These are phyloP conservation scores for Calypte anna DNA, from an alignment of 2,113 vertebrate genomes.

Conservation along the genomic window DNA sequence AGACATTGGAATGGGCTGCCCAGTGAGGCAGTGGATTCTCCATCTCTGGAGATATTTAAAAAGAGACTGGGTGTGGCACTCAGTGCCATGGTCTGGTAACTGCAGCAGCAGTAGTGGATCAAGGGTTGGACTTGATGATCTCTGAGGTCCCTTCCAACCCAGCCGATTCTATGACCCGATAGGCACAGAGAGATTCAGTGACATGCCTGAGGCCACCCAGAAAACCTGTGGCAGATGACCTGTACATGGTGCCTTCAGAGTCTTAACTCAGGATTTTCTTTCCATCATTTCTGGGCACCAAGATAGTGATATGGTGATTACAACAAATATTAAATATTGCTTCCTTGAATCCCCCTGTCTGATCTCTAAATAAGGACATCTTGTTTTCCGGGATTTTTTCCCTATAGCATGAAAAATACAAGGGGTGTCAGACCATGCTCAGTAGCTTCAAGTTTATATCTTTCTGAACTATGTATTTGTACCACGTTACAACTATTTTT, in stretches of 20 bases:
- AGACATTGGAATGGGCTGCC: too few relatives aligned
- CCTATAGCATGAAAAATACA: not conserved
- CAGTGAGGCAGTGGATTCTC: too few relatives aligned
- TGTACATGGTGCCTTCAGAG: not conserved
- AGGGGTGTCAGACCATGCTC: not conserved
- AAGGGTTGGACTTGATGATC: too few relatives aligned
- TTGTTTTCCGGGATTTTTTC: not conserved
- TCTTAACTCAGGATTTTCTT: not conserved
- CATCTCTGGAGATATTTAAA: too few relatives aligned
- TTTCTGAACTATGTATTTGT: not conserved
- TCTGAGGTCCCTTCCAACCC: too few relatives aligned
- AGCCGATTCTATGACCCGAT: not conserved
- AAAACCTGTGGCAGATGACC: not conserved
- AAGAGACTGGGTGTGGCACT: too few relatives aligned
- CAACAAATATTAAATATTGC: accelerated
- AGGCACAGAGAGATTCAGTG: not conserved
- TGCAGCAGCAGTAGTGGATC: too few relatives aligned
- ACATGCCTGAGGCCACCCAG: not conserved
- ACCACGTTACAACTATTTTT: not conserved
- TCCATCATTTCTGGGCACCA: not conserved
- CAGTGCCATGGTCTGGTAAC: too few relatives aligned
- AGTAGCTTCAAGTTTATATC: not conserved
- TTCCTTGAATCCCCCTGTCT: not conserved
- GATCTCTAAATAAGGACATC: not conserved
- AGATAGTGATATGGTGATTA: not conserved